These are phyloP conservation scores for Stenolophus ochropezus DNA, from an alignment of 2,888 invertebrate species.

Conservation along the genomic window DNA sequence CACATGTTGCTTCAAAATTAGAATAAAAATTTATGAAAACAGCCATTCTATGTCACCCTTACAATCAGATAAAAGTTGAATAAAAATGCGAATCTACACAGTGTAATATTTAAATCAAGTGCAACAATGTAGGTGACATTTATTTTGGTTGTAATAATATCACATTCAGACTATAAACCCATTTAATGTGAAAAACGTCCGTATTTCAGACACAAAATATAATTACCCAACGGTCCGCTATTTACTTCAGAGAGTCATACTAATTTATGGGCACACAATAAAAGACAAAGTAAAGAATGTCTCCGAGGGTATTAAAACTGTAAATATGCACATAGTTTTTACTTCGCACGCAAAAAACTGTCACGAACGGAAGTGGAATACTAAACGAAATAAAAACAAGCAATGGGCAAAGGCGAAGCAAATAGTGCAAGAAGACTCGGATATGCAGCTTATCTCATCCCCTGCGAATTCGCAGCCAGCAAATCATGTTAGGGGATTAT, in stretches of 20 bases:
- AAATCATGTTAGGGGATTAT: background rate
- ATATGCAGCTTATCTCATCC: background rate
- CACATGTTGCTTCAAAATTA: background rate
- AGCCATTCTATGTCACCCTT: background rate
- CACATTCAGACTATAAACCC: slow-evolving; percentile 11
- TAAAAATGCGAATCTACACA: background rate
- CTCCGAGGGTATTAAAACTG: slow-evolving; percentile 26
- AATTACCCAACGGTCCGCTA: slow-evolving; percentile 15
- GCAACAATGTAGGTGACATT: slow-evolving; percentile 27
- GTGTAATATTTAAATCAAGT: background rate
- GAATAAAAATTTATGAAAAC: background rate
- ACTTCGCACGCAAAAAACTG: slow-evolving; percentile 35
- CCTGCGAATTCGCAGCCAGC: background rate
- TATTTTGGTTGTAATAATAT: slow-evolving; percentile 21
- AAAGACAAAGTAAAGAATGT: slow-evolving; percentile 44
- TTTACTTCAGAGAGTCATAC: slow-evolving; percentile 34
- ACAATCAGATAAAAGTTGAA: background rate
- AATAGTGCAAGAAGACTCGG: background rate
- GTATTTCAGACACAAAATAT: slow-evolving; percentile 26
- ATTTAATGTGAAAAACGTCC: slow-evolving; percentile 24
- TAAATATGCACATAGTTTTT: slow-evolving; percentile 42
- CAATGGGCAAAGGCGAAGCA: background rate
- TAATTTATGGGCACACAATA: slow-evolving; percentile 35
- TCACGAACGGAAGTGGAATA: slow-evolving; percentile 44
- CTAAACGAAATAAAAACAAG: slow-evolving; percentile 38